Evolutionary conservation across 2,797 vertebrate species (phyloP).

Genomic region (Lithobates sylvaticus): DNA sequence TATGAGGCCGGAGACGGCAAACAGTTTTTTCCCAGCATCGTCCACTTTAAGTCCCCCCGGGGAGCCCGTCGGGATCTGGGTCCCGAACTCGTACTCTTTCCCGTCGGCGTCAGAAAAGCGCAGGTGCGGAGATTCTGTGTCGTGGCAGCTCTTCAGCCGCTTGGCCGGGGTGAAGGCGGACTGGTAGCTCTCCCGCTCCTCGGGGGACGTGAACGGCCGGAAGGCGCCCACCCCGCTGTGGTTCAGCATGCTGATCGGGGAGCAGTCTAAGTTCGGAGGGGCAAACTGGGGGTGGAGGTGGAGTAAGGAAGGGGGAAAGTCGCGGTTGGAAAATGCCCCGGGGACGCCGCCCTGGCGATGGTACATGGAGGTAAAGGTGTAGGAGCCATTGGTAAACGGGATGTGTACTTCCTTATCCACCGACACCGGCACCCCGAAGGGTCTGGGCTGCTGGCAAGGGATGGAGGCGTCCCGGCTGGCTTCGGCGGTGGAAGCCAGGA

Average conservation of each 20-base stretch:
- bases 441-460: constrained; percentile 94
- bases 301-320: constrained; percentile 96
- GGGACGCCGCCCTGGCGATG: constrained; percentile 95
- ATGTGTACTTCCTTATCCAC: constrained; percentile 98
- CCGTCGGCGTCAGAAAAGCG: constrained; percentile 98
- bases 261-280: constrained; percentile 97
- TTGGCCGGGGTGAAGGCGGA: constrained; percentile 98
- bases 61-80: constrained; percentile 92
- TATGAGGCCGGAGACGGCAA: constrained; percentile 97
- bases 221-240: constrained; percentile 97
- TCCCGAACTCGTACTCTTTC: constrained; percentile 97
- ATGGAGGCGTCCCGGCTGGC: constrained; percentile 97
- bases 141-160: constrained; percentile 96
- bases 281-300: constrained; percentile 99
- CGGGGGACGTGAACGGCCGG: constrained; percentile 94
- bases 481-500: constrained; percentile 95
- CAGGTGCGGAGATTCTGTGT: constrained; percentile 96
- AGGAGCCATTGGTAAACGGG: constrained; percentile 97
- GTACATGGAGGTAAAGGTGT: constrained; percentile 98
- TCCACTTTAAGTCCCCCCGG: constrained; percentile 95
- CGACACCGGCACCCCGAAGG: constrained; percentile 94
- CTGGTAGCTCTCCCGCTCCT: constrained; percentile 97
- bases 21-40: constrained; percentile 97
- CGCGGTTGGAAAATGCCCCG: constrained; percentile 93
- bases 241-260: constrained; percentile 97